phyloP scores from a whole-genome alignment of 2,888 invertebrate genomes.

The Macaria liturata region DNA sequence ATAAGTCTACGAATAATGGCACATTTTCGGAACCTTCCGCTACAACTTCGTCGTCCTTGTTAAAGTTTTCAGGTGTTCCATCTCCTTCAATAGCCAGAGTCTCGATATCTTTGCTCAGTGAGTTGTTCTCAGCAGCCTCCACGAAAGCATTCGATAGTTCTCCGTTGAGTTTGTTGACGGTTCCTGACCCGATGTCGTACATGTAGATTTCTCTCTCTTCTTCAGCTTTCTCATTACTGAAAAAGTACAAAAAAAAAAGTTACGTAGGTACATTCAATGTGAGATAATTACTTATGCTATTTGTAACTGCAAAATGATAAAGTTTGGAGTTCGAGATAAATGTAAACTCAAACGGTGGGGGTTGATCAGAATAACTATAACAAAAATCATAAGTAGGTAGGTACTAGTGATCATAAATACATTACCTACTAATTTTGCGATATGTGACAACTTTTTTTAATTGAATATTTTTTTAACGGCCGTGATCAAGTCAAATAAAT shows the following conservation, averaged over 20 bases:
- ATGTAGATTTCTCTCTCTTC: slow-evolving; percentile 92
- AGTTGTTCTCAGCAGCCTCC: slow-evolving; percentile 93
- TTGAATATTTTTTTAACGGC: too few species aligned
- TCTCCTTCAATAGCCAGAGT: slow-evolving; percentile 81
- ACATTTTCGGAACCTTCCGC: slow-evolving; percentile 76
- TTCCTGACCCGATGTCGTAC: slow-evolving; percentile 90
- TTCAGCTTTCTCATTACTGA: slow-evolving; percentile 74
- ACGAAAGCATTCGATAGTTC: slow-evolving; percentile 93
- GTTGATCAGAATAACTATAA: too few species aligned
- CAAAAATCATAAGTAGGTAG: too few species aligned
- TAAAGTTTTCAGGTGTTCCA: slow-evolving; percentile 71
- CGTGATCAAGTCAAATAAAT: too few species aligned
- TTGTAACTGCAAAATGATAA: too few species aligned
- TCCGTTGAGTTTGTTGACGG: slow-evolving; percentile 90
- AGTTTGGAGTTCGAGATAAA: too few species aligned
- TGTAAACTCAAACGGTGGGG: too few species aligned
- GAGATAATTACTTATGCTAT: too few species aligned
- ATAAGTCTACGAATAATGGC: slow-evolving; percentile 79
- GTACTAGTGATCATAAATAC: too few species aligned
- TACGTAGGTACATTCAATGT: too few species aligned
- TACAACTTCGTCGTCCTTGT: slow-evolving; percentile 51
- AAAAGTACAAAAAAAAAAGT: slow-evolving; percentile 7
- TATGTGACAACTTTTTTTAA: too few species aligned
- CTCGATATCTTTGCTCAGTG: slow-evolving; percentile 85
- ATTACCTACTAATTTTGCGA: too few species aligned